phyloP scores from a whole-genome alignment of 2,888 invertebrate species.

The Colletes collaris region DNA sequence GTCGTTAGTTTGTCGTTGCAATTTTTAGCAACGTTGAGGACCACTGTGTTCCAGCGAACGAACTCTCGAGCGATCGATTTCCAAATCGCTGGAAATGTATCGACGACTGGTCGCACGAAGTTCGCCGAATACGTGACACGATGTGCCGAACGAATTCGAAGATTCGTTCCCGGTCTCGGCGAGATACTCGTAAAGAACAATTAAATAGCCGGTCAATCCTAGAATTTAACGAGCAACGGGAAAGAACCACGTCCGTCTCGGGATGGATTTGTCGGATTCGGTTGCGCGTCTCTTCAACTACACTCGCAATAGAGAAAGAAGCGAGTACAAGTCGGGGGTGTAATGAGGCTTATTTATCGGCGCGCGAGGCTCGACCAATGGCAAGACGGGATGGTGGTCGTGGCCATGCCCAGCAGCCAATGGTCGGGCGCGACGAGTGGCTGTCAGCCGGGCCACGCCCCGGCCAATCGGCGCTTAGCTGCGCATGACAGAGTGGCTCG shows the following conservation, averaged over 20 bases:
- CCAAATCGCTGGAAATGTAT: no score
- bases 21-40: no score
- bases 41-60: no score
- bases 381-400: slow-evolving; percentile 71
- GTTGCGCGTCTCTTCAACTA: slow-evolving; percentile 43
- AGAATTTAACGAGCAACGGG: slow-evolving; percentile 53
- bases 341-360: slow-evolving; percentile 75
- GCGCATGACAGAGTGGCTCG: slow-evolving; percentile 70
- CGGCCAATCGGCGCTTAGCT: slow-evolving; percentile 65
- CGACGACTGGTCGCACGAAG: not conserved
- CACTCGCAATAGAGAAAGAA: slow-evolving; percentile 39
- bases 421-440: slow-evolving; percentile 35
- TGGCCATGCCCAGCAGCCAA: slow-evolving; percentile 75
- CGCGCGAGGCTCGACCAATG: slow-evolving; percentile 61
- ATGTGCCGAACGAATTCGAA: no score
- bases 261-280: slow-evolving; percentile 58
- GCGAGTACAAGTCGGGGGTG: slow-evolving; percentile 48
- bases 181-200: slow-evolving; percentile 1
- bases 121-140: no score
- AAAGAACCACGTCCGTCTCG: slow-evolving; percentile 29
- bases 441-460: slow-evolving; percentile 68
- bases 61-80: no score
- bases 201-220: slow-evolving; percentile 35
- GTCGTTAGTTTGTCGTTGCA: no score
- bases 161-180: not conserved